Percentiles rank a stretch among this genome's conserved stretches.
phyloP scores from a whole-genome alignment of 2,797 vertebrate genomes.

The Clarias laeviceps region DNA sequence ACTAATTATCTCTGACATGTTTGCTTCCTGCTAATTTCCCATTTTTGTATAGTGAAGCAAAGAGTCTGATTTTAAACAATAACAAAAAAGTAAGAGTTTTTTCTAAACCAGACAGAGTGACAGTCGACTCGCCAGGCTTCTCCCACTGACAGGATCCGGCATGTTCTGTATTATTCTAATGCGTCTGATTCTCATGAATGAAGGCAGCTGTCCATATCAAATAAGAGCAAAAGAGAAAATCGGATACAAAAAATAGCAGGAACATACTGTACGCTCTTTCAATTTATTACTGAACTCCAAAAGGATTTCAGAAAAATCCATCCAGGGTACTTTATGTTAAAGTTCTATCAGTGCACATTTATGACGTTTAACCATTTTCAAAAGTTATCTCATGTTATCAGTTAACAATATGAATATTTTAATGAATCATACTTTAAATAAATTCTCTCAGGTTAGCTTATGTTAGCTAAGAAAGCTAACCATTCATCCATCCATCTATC shows the following conservation, averaged over 20 bases:
- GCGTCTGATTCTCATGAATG: neutral
- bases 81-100: neutral
- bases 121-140: neutral
- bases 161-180: neutral
- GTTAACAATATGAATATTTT: too few species aligned
- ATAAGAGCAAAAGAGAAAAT: neutral
- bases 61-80: constrained; percentile 1
- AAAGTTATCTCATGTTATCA: neutral
- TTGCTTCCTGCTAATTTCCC: constrained; percentile 90
- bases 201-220: neutral
- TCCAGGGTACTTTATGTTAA: neutral
- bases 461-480: neutral
- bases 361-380: neutral
- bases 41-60: constrained; percentile 39
- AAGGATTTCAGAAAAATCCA: neutral
- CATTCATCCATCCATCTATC: too few species aligned
- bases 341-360: neutral
- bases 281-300: neutral
- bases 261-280: neutral
- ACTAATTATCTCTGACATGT: constrained; percentile 94
- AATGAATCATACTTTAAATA: neutral
- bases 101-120: neutral
- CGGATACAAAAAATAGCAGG: neutral
- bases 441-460: neutral
- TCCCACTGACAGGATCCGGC: neutral